phyloP scores from a whole-genome alignment of 2,113 vertebrate genomes.

The Emydocephalus ijimae region DNA sequence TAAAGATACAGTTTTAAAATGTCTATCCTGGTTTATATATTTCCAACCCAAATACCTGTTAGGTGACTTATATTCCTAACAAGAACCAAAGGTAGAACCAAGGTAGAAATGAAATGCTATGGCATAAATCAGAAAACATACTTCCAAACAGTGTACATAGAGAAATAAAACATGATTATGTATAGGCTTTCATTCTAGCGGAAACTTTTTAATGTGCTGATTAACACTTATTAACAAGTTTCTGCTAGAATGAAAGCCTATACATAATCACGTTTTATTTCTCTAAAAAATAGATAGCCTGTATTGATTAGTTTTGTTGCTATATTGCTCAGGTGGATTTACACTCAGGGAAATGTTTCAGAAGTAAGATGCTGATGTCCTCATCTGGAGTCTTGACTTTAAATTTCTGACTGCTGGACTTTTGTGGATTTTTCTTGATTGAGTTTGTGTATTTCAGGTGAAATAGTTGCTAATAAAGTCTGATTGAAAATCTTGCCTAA shows the following conservation, averaged over 20 bases:
- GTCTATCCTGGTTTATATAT: too few species aligned
- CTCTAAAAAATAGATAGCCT: not conserved
- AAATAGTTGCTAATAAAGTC: not conserved
- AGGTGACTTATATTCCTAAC: too few species aligned
- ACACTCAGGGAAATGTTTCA: not conserved
- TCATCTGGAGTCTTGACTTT: not conserved
- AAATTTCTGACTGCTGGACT: too few species aligned
- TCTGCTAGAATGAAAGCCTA: not conserved
- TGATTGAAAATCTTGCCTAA: not conserved
- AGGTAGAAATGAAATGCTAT: not conserved
- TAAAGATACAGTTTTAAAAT: too few species aligned
- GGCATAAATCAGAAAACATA: not conserved
- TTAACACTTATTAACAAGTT: not conserved
- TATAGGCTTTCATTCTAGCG: not conserved
- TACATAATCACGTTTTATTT: not conserved
- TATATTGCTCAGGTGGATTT: not conserved
- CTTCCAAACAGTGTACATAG: not conserved
- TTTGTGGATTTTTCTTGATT: accelerated
- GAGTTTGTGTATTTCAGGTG: not conserved
- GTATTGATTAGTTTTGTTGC: not conserved
- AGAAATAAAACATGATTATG: not conserved
- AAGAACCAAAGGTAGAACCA: too few species aligned
- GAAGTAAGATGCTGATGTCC: not conserved
- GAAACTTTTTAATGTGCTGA: not conserved
- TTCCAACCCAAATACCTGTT: too few species aligned